phyloP scores from a whole-genome alignment of 2,888 invertebrate genomes.

The Hyppa rectilinea region DNA sequence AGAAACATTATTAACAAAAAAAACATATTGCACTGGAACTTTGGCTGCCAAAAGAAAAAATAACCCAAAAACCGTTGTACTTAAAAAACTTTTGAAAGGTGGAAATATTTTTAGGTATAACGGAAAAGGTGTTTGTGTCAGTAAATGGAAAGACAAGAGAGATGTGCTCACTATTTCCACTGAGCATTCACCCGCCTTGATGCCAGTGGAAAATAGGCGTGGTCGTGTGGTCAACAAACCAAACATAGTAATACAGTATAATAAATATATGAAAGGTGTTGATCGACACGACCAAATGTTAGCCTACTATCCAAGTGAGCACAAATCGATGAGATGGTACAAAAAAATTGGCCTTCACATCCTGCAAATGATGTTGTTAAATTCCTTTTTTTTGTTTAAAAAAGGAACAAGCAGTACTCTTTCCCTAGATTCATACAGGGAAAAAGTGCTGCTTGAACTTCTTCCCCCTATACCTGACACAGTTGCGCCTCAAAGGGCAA shows the following conservation, averaged over 20 bases:
- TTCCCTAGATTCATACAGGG: slow-evolving; percentile 12
- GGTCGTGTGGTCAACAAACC: slow-evolving; percentile 45
- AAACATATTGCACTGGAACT: slow-evolving; percentile 10
- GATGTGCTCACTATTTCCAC: slow-evolving; percentile 35
- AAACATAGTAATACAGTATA: slow-evolving; percentile 50
- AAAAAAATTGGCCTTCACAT: too few relatives aligned
- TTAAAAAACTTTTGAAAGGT: slow-evolving; percentile 14
- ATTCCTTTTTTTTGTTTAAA: too few relatives aligned
- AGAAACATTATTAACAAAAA: not conserved
- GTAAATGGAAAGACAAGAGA: slow-evolving; percentile 39
- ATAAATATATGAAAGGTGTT: slow-evolving; percentile 58
- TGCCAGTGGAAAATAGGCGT: slow-evolving; percentile 19
- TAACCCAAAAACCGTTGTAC: not conserved
- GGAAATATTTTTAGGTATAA: slow-evolving; percentile 12
- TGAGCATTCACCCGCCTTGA: slow-evolving; percentile 16
- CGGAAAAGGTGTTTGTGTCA: slow-evolving; percentile 31
- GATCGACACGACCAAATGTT: slow-evolving; percentile 64
- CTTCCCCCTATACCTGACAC: slow-evolving; percentile 6
- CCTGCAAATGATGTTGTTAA: too few relatives aligned
- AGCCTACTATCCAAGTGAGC: slow-evolving; percentile 53
- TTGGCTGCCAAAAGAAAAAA: not conserved
- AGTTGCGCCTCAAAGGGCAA: slow-evolving; percentile 9
- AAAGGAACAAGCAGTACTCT: not conserved
- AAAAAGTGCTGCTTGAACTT: slow-evolving; percentile 17
- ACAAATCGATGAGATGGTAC: not conserved